Conservation (phyloP, 2,113 vertebrate genomes). For the Perccottus glenii region DNA sequence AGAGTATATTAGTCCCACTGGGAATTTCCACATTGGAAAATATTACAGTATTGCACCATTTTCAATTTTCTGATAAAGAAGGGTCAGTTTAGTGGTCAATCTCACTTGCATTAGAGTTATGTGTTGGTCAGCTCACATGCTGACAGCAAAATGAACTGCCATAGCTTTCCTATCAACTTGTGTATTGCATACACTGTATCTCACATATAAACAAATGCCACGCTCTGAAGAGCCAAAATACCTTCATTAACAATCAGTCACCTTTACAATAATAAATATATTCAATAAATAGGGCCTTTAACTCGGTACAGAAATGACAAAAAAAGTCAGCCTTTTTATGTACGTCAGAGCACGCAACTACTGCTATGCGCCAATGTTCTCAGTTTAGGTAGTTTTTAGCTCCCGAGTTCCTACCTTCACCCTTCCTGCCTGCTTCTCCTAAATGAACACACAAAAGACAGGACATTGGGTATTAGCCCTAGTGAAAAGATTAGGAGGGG, state of each 20-base stretch:
- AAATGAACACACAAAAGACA: slow-evolving; percentile 21
- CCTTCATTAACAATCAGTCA: slow-evolving; percentile 26
- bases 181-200: slow-evolving; percentile 32
- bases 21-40: slow-evolving; percentile 17
- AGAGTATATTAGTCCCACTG: slow-evolving; percentile 11
- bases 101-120: slow-evolving; percentile 6
- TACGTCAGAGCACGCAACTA: slow-evolving; percentile 14
- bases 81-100: slow-evolving; percentile 9
- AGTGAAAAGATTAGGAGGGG: slow-evolving; percentile 19
- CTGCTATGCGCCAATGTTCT: not conserved
- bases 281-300: slow-evolving; percentile 60
- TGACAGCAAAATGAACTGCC: slow-evolving; percentile 2
- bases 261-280: slow-evolving; percentile 60
- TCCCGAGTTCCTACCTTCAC: slow-evolving; percentile 9
- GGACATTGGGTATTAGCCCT: slow-evolving; percentile 26
- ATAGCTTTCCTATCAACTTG: not conserved
- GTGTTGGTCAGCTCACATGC: slow-evolving; percentile 11
- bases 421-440: slow-evolving; percentile 26
- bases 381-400: slow-evolving; percentile 30
- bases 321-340: slow-evolving; percentile 9
- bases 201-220: slow-evolving; percentile 10
- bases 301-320: slow-evolving; percentile 11
- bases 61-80: not conserved
- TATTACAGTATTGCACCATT: slow-evolving; percentile 43
- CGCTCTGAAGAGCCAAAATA: slow-evolving; percentile 16